Evolutionary conservation across 2,113 vertebrate species (phyloP).

Genomic region (Osmerus mordax): DNA sequence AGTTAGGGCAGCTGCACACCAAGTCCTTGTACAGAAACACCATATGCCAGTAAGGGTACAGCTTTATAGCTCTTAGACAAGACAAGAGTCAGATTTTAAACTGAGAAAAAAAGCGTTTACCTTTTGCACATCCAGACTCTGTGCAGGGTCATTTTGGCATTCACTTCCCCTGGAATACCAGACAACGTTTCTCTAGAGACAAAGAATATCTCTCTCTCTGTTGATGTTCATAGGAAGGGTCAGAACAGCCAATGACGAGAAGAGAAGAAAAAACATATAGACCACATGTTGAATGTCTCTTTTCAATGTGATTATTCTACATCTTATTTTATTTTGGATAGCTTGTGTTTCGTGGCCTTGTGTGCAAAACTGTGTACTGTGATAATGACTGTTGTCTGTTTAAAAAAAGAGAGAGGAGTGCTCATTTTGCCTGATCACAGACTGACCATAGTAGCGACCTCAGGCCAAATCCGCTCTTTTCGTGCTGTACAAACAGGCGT

Average conservation of each 20-base stretch:
- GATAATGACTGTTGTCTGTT: conserved; percentile 36
- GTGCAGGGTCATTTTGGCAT: conserved; percentile 53
- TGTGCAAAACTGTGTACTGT: conserved; percentile 42
- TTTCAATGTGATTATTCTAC: conserved; percentile 57
- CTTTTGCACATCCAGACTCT: conserved; percentile 57
- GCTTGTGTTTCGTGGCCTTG: conserved; percentile 44
- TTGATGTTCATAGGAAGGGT: conserved; percentile 57
- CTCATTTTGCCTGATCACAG: conserved; percentile 56
- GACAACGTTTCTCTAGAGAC: conserved; percentile 11
- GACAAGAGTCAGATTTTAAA: conserved; percentile 42
- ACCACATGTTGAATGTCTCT: conserved; percentile 64
- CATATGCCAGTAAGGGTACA: conserved; percentile 30
- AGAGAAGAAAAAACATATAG: conserved; percentile 41
- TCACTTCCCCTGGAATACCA: conserved; percentile 54
- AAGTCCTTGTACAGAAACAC: conserved; percentile 17
- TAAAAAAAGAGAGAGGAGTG: conserved; percentile 40
- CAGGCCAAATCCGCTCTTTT: conserved; percentile 69
- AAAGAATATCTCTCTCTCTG: conserved; percentile 51
- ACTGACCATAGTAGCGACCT: conserved; percentile 57
- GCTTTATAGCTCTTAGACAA: conserved; percentile 33
- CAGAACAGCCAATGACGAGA: conserved; percentile 47
- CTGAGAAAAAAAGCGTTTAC: conserved; percentile 36
- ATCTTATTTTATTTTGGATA: conserved; percentile 44
- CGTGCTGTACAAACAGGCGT: conserved; percentile 65
- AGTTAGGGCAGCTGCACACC: conserved; percentile 30